Evolutionary conservation across 37 sponge, comb jelly and placozoan species (phyloP), one percentile per base, ranked within the genome.

Genomic region (Sycon ciliatum): DNA sequence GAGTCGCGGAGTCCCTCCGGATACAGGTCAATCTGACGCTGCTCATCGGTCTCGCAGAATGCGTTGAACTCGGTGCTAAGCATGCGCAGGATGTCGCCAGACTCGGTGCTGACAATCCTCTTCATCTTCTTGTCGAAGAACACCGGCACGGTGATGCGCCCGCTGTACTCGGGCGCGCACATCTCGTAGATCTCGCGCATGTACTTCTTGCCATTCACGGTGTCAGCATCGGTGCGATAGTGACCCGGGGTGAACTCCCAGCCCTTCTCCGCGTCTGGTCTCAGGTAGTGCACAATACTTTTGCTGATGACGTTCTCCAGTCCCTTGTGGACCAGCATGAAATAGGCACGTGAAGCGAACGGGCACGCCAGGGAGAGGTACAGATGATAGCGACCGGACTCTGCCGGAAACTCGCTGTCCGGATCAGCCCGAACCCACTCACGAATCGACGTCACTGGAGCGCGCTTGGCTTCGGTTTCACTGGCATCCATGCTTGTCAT

Each of bases 361-460:
- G 67, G 67, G 36, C 67, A 66, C 27, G 67, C 67, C 16, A 24
- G 36, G 4, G 67, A 66, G 20, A 26, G 16, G 36, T 66, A 66
- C 38, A 66, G 67, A 26, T 66, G 67, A 26, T 66, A 66, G 67
- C 67, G 67, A 26, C 36, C 28, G 61, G 61, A n/a, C n/a, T n/a
- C n/a, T n/a, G n/a, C n/a, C n/a, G n/a, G n/a, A n/a, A n/a, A n/a
- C n/a, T n/a, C n/a, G n/a, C n/a, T n/a, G n/a, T n/a, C n/a, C n/a
- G n/a, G n/a, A n/a, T n/a, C n/a, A n/a, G n/a, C n/a, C n/a, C n/a
- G n/a, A n/a, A n/a, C n/a, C n/a, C n/a, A n/a, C n/a, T n/a, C n/a
- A n/a, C n/a, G n/a, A n/a, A n/a, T n/a, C n/a, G n/a, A n/a, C n/a
- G n/a, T n/a, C n/a, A n/a, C n/a, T n/a, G n/a, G n/a, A n/a, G n/a